These are phyloP conservation scores for Ptyas mucosa DNA, from an alignment of 2,113 vertebrate species.

Conservation along the genomic window DNA sequence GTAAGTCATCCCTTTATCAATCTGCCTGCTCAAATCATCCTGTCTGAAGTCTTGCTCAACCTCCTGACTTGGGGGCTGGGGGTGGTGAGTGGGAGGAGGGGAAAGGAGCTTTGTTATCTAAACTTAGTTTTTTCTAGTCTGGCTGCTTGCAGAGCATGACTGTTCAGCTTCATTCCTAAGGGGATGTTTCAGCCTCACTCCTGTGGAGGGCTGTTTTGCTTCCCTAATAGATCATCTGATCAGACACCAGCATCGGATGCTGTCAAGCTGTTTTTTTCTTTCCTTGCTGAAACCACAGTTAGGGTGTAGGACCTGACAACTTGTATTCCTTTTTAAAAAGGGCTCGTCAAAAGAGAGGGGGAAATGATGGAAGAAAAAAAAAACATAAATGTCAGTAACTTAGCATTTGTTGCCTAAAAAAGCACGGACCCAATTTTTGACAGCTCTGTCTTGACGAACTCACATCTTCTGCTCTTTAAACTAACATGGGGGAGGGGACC, in stretches of 20 bases:
- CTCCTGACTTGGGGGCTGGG: background rate
- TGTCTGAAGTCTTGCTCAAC: slow-evolving; percentile 11
- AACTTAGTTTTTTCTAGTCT: background rate
- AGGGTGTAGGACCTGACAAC: background rate
- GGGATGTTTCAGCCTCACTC: background rate
- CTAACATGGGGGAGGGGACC: background rate
- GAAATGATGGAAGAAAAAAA: background rate
- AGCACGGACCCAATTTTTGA: background rate
- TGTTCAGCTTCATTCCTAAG: background rate
- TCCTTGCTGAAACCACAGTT: background rate
- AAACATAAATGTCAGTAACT: background rate
- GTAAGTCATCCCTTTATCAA: background rate
- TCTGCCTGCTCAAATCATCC: slow-evolving; percentile 17
- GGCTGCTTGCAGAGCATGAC: background rate
- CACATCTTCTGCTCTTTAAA: background rate
- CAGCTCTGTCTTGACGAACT: background rate
- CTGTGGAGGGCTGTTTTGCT: background rate
- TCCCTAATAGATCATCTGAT: slow-evolving; percentile 5
- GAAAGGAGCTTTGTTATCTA: background rate
- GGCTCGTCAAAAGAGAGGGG: background rate
- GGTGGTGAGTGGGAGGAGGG: background rate
- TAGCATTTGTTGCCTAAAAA: background rate
- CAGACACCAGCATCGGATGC: background rate
- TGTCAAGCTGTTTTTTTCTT: background rate
- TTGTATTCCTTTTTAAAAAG: background rate